These are phyloP conservation scores for Matsumurasca onukii DNA, from an alignment of 1,140 invertebrate species.

Conservation along the genomic window DNA sequence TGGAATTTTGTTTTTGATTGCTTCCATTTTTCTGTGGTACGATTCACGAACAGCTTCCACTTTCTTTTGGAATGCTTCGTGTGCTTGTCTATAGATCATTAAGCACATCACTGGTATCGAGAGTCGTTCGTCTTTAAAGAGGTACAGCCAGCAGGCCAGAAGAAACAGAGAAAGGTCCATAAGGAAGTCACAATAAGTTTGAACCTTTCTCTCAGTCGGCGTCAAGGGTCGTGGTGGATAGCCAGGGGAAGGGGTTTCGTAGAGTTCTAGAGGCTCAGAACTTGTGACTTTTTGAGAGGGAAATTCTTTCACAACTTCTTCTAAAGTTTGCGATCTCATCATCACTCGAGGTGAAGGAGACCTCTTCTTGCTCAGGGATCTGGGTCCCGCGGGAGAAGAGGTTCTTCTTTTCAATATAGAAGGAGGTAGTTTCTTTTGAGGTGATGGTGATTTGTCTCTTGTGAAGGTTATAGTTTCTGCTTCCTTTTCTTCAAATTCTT, in stretches of 20 bases:
- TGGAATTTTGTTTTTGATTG: conserved; percentile 3
- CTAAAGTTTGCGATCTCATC: background rate
- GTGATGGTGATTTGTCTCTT: too few species aligned
- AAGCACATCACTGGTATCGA: conserved; percentile 73
- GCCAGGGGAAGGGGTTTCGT: background rate
- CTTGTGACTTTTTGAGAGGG: background rate
- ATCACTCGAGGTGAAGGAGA: background rate
- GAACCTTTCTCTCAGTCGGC: conserved; percentile 32
- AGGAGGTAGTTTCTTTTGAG: background rate
- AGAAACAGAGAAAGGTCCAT: conserved; percentile 44
- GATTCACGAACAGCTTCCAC: conserved; percentile 51
- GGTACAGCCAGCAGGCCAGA: conserved; percentile 73
- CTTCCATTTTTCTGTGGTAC: conserved; percentile 48
- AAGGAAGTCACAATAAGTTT: conserved; percentile 37
- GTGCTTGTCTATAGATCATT: conserved; percentile 71
- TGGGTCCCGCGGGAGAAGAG: too few species aligned
- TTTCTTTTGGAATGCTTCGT: conserved; percentile 56
- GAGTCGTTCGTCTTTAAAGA: conserved; percentile 73
- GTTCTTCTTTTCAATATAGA: too few species aligned
- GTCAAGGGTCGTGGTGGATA: background rate
- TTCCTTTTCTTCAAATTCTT: background rate
- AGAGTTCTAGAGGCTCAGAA: background rate
- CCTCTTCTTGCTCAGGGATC: too few species aligned
- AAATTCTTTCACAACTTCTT: background rate
- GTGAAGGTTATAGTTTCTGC: background rate